These are phyloP conservation scores for Zeuzera pyrina DNA, from an alignment of 2,888 invertebrate genomes.

Conservation along the genomic window DNA sequence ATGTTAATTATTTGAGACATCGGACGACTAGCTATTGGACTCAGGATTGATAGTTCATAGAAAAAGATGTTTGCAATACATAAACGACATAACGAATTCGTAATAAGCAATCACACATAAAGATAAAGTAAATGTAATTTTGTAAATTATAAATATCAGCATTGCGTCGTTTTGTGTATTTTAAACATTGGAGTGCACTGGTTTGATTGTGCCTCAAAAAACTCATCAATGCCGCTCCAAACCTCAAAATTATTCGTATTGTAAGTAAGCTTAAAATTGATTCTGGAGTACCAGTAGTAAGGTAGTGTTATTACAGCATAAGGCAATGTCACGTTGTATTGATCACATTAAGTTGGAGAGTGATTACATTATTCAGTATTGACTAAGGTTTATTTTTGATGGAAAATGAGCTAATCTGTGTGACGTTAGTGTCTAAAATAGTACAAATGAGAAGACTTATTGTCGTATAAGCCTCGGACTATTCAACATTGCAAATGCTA, in stretches of 20 bases:
- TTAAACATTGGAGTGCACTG: conserved; percentile 61
- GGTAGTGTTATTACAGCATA: conserved; percentile 47
- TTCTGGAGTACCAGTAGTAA: conserved; percentile 51
- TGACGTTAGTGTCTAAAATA: conserved; percentile 74
- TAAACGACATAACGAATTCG: conserved; percentile 33
- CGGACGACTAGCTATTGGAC: conserved; percentile 39
- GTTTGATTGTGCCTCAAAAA: conserved; percentile 69
- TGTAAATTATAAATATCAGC: background rate
- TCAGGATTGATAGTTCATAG: conserved; percentile 42
- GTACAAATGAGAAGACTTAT: conserved; percentile 76
- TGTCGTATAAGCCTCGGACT: conserved; percentile 73
- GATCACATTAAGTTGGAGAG: conserved; percentile 54
- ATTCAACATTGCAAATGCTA: conserved; percentile 73
- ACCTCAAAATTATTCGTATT: conserved; percentile 66
- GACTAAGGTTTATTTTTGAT: conserved; percentile 57
- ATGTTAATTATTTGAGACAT: conserved; percentile 44
- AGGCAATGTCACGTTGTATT: conserved; percentile 31
- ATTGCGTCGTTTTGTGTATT: conserved; percentile 50
- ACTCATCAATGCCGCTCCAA: conserved; percentile 70
- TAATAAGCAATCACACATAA: conserved; percentile 5
- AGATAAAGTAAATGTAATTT: conserved; percentile 3
- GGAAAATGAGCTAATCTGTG: conserved; percentile 67
- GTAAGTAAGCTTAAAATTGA: conserved; percentile 47
- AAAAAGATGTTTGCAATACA: conserved; percentile 53
- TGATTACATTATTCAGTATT: conserved; percentile 72